Conservation (phyloP, 2,113 vertebrate genomes). For the Myocastor coypus region DNA sequence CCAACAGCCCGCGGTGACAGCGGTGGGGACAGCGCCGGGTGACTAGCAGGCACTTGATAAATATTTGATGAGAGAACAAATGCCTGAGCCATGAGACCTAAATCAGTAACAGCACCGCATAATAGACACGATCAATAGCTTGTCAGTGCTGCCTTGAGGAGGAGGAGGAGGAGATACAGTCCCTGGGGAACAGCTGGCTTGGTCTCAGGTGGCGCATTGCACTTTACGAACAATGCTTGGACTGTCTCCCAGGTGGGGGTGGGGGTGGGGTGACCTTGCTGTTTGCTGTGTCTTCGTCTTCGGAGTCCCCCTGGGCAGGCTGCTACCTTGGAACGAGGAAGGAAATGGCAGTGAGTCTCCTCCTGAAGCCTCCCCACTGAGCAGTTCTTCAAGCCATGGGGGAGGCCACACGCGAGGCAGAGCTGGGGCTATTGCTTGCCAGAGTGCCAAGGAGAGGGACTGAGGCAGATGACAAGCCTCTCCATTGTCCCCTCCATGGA, state of each 20-base stretch:
- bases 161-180: not conserved
- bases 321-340: not conserved
- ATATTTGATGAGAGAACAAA: not conserved
- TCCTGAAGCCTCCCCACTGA: accelerated
- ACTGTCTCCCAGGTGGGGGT: not conserved
- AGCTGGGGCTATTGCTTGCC: not conserved
- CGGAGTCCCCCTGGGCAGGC: accelerated
- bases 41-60: not conserved
- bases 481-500: accelerated
- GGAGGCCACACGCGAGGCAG: accelerated
- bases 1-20: not conserved
- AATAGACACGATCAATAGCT: not conserved
- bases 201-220: not conserved
- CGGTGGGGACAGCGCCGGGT: not conserved
- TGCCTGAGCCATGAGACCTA: not conserved
- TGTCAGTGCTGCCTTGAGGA: not conserved
- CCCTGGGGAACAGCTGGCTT: not conserved
- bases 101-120: not conserved
- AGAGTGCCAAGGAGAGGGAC: not conserved
- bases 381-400: not conserved
- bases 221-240: not conserved
- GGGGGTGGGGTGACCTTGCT: not conserved
- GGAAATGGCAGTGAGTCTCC: not conserved
- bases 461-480: not conserved
- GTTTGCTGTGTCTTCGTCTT: not conserved